phyloP scores from a whole-genome alignment of 2,113 vertebrate genomes.

The Perca fluviatilis region DNA sequence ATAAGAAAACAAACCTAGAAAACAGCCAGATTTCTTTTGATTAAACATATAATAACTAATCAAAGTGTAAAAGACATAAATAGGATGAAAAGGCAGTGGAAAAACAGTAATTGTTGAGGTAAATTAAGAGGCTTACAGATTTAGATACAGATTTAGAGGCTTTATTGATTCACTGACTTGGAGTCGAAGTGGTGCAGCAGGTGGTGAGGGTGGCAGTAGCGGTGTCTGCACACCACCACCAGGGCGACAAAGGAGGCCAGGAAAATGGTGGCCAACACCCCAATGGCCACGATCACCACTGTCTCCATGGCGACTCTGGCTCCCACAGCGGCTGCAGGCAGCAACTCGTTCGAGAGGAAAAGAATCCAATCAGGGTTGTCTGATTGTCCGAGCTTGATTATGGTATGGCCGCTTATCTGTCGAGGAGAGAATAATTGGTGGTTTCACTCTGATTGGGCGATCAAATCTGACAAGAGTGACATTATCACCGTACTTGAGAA shows the following conservation, averaged over 20 bases:
- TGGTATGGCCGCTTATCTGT: constrained; percentile 75
- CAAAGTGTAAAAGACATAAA: not conserved
- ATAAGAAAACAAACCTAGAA: not conserved
- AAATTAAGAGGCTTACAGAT: not conserved
- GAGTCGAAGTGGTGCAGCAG: constrained; percentile 92
- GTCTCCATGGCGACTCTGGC: constrained; percentile 90
- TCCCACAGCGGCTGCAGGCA: constrained; percentile 19
- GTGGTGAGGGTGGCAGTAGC: constrained; percentile 92
- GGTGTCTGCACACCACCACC: constrained; percentile 94
- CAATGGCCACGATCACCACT: constrained; percentile 96
- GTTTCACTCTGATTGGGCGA: constrained; percentile 41
- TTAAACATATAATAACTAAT: not conserved
- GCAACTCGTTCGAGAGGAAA: constrained; percentile 20
- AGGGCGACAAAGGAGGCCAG: constrained; percentile 94
- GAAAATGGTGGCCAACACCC: constrained; percentile 96
- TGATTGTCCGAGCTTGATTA: constrained; percentile 58
- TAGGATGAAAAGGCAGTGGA: not conserved
- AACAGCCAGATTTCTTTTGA: not conserved
- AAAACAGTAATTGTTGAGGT: not conserved
- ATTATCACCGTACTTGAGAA: constrained; percentile 6
- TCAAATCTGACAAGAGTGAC: constrained; percentile 4
- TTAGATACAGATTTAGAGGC: not conserved
- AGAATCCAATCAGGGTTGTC: constrained; percentile 48
- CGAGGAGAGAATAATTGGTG: constrained; percentile 17
- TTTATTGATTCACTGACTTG: constrained; percentile 86